Evolutionary conservation across 1,140 invertebrate species (phyloP), one percentile per base, ranked within the genome.

Genomic region (Episyrphus balteatus): DNA sequence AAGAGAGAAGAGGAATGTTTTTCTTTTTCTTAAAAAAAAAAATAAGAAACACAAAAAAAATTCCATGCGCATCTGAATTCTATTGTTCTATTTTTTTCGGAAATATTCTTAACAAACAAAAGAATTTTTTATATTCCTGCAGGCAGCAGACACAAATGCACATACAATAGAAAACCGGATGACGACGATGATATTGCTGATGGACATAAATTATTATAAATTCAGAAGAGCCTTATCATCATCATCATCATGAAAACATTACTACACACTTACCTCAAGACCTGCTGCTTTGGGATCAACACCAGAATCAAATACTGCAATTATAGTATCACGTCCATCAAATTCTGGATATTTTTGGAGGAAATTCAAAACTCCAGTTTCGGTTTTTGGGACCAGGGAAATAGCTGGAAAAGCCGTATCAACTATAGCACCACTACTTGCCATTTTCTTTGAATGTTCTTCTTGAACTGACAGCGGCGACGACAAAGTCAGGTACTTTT

Each of bases 241-340:
- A 26, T 26, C 21, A 8, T 26, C 21, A 26, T 26, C 8, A 8
- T 26, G 21, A n/a, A n/a, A n/a, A n/a, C n/a, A n/a, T n/a, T n/a
- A n/a, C 11, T 42, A 50, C 48, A 40, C 45, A 61, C 66, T 72
- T 76, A 97, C 93, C 82, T 94, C 83, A 55, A 99, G 77, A 48
- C 94, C 95, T 48, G 84, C 78, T 13, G 92, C 91, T 39, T 88
- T 89, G 33, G 95, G 94, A 77, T 99, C 96, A 47, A 99, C 86
- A 14, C 96, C 96, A 30, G 93, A 95, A 74, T 98, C 96, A 50
- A 98, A 84, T 63, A 99, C 91, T 36, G 93, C 96, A 63, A 99
- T 94, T 53, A 87, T 73, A 31, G 88, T 82, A 61, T 84, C 87
- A 63, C 88, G 78, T 9, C 95, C 95, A 80, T 99, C 93, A 70